Conservation (phyloP, 2,113 vertebrate genomes). For the Lepisosteus oculatus region DNA sequence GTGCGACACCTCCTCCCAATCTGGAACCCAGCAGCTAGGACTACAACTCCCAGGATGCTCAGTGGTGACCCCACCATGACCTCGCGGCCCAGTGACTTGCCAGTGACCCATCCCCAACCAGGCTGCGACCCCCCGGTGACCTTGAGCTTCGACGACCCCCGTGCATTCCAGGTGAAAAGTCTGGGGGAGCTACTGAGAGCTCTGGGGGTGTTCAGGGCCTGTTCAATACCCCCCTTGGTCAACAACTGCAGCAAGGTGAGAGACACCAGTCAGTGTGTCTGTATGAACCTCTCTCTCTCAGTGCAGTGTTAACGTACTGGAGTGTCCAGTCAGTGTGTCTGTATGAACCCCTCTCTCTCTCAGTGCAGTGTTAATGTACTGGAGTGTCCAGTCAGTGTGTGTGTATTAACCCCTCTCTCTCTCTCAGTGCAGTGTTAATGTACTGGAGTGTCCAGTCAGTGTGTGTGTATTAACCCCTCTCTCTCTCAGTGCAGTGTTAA, state of each 20-base stretch:
- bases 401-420: no score
- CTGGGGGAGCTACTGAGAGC: conserved; percentile 62
- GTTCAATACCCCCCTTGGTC: conserved; percentile 67
- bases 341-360: no score
- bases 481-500: no score
- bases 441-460: no score
- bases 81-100: conserved; percentile 3
- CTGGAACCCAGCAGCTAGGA: conserved; percentile 30
- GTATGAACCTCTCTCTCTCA: no score
- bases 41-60: conserved; percentile 19
- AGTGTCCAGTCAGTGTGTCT: no score
- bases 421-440: no score
- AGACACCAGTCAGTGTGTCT: not conserved
- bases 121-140: not conserved
- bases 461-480: no score
- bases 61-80: not conserved
- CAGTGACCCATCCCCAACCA: not conserved
- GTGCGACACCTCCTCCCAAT: conserved; percentile 30
- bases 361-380: no score
- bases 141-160: conserved; percentile 64
- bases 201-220: conserved; percentile 64
- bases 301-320: no score
- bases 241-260: conserved; percentile 67
- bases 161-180: conserved; percentile 67
- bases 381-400: no score